phyloP scores from a whole-genome alignment of 2,797 vertebrate genomes.

The Oreochromis mossambicus region DNA sequence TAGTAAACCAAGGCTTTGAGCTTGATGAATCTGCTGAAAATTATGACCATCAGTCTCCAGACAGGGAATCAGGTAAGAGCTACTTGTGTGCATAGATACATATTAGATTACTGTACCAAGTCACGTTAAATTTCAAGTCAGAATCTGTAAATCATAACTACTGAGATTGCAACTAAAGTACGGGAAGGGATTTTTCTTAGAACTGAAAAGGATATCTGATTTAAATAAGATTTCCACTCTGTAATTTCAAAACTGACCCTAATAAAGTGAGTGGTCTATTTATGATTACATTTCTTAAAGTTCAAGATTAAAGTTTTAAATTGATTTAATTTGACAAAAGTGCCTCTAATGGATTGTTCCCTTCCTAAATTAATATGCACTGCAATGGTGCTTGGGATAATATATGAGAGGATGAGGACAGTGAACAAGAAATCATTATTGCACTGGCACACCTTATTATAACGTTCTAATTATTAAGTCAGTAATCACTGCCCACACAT shows the following conservation, averaged over 20 bases:
- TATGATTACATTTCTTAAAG: background rate
- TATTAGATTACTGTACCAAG: background rate
- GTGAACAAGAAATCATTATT: background rate
- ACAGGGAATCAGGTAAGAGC: constrained; percentile 50
- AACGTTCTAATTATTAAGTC: background rate
- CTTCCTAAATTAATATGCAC: background rate
- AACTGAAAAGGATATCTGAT: accelerated
- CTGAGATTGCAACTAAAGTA: background rate
- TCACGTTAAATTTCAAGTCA: background rate
- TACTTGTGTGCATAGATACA: background rate
- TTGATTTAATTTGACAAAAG: background rate
- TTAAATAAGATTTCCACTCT: background rate
- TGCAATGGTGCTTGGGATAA: background rate
- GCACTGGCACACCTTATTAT: background rate
- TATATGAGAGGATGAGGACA: background rate
- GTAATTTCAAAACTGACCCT: background rate
- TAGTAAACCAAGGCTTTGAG: constrained; percentile 72
- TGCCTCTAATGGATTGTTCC: background rate
- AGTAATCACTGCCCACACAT: background rate
- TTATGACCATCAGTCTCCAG: constrained; percentile 31
- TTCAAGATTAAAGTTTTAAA: background rate
- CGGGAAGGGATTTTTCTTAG: background rate
- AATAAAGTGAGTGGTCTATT: background rate
- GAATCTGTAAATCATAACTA: background rate
- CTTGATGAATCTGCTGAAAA: constrained; percentile 42